Percentiles rank a stretch among this genome's conserved stretches.
Evolutionary conservation across 2,888 invertebrate species (phyloP).

Genomic region (Tetramorium bicarinatum): DNA sequence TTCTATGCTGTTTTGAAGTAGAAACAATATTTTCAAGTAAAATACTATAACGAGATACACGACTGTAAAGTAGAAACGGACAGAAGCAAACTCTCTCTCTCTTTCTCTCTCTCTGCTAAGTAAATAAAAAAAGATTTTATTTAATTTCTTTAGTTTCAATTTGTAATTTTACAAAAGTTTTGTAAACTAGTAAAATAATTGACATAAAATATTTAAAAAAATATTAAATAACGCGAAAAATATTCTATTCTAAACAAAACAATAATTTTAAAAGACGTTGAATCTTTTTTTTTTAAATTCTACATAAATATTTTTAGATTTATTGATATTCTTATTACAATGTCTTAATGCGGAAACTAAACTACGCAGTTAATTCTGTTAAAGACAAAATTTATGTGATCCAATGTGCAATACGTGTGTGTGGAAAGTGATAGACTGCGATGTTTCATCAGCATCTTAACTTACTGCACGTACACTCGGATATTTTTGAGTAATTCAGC

Average conservation of each 20-base stretch:
- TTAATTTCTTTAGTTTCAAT: neutral
- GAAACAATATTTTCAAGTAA: conserved; percentile 43
- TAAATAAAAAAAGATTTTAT: conserved; percentile 13
- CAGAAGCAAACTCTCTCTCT: neutral
- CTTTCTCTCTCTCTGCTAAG: neutral
- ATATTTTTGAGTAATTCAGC: conserved; percentile 26
- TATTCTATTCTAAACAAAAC: neutral
- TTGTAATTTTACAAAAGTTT: neutral
- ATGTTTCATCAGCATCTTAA: conserved; percentile 57
- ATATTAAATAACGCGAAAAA: no score
- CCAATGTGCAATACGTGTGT: conserved; percentile 2
- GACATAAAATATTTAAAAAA: neutral
- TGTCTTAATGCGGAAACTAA: neutral
- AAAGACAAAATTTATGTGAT: conserved; percentile 22
- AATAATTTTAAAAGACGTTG: neutral
- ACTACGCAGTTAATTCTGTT: neutral
- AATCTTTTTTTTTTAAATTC: neutral
- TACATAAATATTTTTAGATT: neutral
- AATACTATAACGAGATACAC: conserved; percentile 16
- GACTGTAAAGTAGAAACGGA: neutral
- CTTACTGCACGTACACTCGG: conserved; percentile 58
- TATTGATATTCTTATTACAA: neutral
- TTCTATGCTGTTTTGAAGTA: conserved; percentile 20
- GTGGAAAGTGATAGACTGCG: neutral
- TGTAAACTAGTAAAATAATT: neutral